Conservation (phyloP, 2,113 vertebrate genomes). For the Vulpes lagopus region DNA sequence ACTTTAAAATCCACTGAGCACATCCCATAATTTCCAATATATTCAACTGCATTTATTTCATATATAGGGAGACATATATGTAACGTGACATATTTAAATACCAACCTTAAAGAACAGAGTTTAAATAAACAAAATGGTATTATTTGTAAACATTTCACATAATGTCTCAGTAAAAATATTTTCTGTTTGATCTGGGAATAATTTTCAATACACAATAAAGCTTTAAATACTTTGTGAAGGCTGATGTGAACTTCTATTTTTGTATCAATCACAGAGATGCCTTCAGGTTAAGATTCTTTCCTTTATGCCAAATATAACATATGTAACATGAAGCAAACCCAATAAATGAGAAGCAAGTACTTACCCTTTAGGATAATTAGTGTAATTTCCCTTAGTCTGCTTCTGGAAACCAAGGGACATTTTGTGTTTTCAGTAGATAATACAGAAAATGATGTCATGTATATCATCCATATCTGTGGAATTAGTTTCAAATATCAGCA, state of each 20-base stretch:
- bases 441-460: not conserved
- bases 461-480: slow-evolving; percentile 4
- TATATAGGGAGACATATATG: not conserved
- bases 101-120: not conserved
- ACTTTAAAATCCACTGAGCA: not conserved
- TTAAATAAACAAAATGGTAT: not conserved
- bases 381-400: not conserved
- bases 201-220: not conserved
- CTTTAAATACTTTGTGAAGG: slow-evolving; percentile 11
- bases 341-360: not conserved
- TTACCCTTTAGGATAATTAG: slow-evolving; percentile 22
- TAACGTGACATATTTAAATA: not conserved
- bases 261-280: not conserved
- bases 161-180: not conserved
- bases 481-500: slow-evolving; percentile 33
- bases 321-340: not conserved
- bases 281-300: not conserved
- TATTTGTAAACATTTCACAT: not conserved
- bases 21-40: not conserved
- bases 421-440: slow-evolving; percentile 35
- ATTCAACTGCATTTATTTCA: not conserved
- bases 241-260: not conserved
- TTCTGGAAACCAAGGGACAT: not conserved
- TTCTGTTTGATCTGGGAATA: not conserved
- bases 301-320: slow-evolving; percentile 23